Evolutionary conservation across 1,140 invertebrate species (phyloP).

Genomic region (Tetranychus urticae): DNA sequence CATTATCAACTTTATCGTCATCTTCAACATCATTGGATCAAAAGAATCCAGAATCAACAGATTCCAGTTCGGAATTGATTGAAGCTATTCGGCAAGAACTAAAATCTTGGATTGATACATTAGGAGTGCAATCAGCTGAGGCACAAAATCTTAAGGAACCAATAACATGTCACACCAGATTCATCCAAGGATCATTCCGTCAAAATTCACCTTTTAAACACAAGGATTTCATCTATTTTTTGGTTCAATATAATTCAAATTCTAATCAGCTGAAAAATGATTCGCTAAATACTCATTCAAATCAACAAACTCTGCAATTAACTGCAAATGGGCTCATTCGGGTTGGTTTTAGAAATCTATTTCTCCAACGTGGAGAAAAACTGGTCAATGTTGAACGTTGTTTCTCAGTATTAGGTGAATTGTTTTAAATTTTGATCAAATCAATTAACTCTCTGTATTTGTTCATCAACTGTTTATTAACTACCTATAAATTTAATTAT

Average conservation of each 20-base stretch:
- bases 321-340: constrained; percentile 2
- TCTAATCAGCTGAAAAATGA: not conserved
- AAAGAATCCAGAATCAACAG: too few relatives aligned
- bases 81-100: not conserved
- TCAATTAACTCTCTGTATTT: not conserved
- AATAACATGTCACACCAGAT: not conserved
- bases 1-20: too few relatives aligned
- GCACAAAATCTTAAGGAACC: not conserved
- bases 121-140: not conserved
- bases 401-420: constrained; percentile 4
- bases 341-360: constrained; percentile 3
- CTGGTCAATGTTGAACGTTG: constrained; percentile 2
- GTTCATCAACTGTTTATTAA: not conserved
- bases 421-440: too few relatives aligned
- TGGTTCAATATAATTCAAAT: not conserved
- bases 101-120: not conserved
- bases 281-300: too few relatives aligned
- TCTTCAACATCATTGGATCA: too few relatives aligned
- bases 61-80: too few relatives aligned
- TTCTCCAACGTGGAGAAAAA: not conserved
- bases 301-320: too few relatives aligned
- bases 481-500: not conserved
- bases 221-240: not conserved
- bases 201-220: not conserved
- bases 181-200: not conserved